Base-by-base conservation (phyloP, 2,888 invertebrate genomes). In the Drosophila nr. fundita region DNA sequence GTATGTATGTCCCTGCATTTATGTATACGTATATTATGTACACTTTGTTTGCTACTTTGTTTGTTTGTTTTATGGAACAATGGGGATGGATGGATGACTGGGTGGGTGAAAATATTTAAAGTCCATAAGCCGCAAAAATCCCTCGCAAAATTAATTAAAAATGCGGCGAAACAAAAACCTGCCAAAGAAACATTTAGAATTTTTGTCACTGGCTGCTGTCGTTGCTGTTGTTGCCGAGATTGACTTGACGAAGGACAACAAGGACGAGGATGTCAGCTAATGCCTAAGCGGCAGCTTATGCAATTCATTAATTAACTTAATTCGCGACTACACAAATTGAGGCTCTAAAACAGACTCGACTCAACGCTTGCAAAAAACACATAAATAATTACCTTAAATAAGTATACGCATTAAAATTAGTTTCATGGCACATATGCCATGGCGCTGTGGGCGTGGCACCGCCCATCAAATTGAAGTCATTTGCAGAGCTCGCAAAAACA, bases 231-330 rank as follows among this genome's bases (percentile, higher is more conserved):
- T 42, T 64, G 67, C 34, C 65, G 71, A 72, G 75, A 84, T 84
- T 86, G 83, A 86, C 86, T 84, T 83, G 83, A 83, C 70, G 83
- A 76, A 82, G 82, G 83, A 73, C 83, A 77, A 83, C 79, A 74
- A 74, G 67, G 82, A 73, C 71, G 69, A 75, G 69, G 53, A 67
- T 79, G 73, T 72, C 65, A 68, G 67, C 66, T 74, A 75, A 73
- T 58, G 50, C 69, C 66, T 67, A 72, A 80, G 68, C 82, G 70
- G 57, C 68, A 70, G 83, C 86, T 86, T 86, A 83, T 75, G 81
- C 75, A 54, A 52, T 69, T 81, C 83, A 83, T 86, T 83, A 85
- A 83, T 83, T 83, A 83, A 83, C 76, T 72, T 83, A 85, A 83
- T 85, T 71, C 76, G 74, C 55, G 57, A 59, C 61, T 57, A 82